Base-by-base conservation (phyloP, 2,888 invertebrate genomes). In the Geophilus truncorum region DNA sequence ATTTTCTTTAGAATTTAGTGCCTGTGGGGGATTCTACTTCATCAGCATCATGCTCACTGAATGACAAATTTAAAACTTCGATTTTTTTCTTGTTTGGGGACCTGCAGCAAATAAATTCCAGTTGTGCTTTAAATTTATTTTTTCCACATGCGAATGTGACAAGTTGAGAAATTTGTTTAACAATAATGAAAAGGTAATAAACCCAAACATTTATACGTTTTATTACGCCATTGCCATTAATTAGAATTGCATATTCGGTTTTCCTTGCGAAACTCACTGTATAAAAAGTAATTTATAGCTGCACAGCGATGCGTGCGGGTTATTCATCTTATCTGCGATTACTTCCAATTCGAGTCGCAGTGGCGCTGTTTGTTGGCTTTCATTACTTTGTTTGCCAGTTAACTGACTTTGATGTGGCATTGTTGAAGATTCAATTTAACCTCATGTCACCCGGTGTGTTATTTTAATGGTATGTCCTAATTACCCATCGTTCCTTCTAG, bases 1-100 rank as follows among this genome's bases (percentile, higher is more conserved):
- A 28, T 70, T 70, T 70, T 70, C 70, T 25, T 25, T 70, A 15
- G 70, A 70, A 28, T 70, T 28, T 10, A 10, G 70, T 70, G 70
- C 70, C 70, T 25, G n/a, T 23, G 10, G 28, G 70, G 70, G 28
- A 70, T 70, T 70, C 25, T 28, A 28, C 70, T 70, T 70, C 70
- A 70, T 70, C 70, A 70, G 70, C 70, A 70, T 70, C 70, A 70
- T 70, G 70, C 70, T 70, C 70, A 70, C 70, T 70, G 70, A 70
- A 70, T 70, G 70, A 70, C 70, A 70, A 70, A 70, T 70, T 70
- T 70, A 28, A 70, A 70, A 70, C 12, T 28, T 70, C 70, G 70
- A 70, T 70, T 70, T 70, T 70, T 70, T 70, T 28, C 28, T 28
- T 70, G 12, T 15, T 28, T 28, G 28, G 9, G n/a, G 70, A 25